Evolutionary conservation across 1,140 invertebrate species (phyloP).

Genomic region (Venturia canescens): DNA sequence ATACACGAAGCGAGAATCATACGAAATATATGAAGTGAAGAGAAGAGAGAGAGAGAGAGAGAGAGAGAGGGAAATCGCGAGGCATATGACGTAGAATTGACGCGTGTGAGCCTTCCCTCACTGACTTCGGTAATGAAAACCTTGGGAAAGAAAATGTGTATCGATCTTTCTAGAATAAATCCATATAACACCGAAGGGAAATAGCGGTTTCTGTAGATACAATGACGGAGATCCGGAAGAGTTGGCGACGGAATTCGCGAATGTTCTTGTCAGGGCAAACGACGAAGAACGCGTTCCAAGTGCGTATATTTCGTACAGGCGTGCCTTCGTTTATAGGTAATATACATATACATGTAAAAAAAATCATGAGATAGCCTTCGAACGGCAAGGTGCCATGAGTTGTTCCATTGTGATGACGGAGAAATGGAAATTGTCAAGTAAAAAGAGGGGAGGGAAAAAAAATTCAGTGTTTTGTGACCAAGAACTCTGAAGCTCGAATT

Average conservation of each 20-base stretch:
- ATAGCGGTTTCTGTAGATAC: too few relatives aligned
- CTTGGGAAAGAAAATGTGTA: too few relatives aligned
- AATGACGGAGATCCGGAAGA: too few relatives aligned
- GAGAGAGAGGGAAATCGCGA: too few relatives aligned
- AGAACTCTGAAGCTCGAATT: not conserved
- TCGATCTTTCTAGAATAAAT: too few relatives aligned
- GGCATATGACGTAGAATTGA: too few relatives aligned
- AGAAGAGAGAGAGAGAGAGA: too few relatives aligned
- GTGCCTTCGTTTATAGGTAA: not conserved
- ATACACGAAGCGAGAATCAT: too few relatives aligned
- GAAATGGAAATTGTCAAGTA: not conserved
- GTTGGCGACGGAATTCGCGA: not conserved
- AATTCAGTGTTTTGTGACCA: not conserved
- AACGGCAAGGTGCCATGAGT: not conserved
- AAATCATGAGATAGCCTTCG: not conserved
- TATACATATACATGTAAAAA: not conserved
- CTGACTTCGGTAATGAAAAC: too few relatives aligned
- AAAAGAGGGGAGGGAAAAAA: not conserved
- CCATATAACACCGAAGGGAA: too few relatives aligned
- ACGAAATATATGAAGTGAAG: too few relatives aligned
- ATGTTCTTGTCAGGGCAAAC: not conserved
- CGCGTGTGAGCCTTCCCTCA: too few relatives aligned
- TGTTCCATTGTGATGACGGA: not conserved
- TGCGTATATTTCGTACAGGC: not conserved
- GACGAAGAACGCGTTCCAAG: conserved; percentile 5